These are phyloP conservation scores for Xenus cinereus DNA, from an alignment of 2,113 vertebrate species.

Conservation along the genomic window DNA sequence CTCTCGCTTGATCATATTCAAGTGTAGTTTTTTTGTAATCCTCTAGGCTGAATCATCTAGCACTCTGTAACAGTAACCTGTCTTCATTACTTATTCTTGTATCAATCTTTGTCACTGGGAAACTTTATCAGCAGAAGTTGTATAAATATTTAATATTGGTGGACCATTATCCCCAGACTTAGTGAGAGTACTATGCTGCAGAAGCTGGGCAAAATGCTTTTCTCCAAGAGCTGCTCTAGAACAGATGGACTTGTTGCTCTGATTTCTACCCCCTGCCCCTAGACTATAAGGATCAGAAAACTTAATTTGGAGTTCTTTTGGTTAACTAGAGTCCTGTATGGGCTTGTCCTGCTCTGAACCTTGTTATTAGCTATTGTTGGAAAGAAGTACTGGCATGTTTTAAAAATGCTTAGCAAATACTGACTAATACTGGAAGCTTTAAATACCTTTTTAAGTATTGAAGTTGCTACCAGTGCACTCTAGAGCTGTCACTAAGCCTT, in stretches of 20 bases:
- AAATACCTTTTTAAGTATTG: not conserved
- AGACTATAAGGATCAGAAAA: not conserved
- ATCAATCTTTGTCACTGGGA: constrained; percentile 59
- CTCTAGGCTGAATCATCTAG: not conserved
- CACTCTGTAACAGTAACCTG: constrained; percentile 32
- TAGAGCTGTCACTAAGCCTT: not conserved
- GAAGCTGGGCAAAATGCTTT: not conserved
- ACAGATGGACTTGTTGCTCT: not conserved
- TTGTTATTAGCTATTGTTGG: not conserved
- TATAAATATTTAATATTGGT: constrained; percentile 46
- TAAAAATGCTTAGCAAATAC: not conserved
- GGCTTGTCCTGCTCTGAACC: not conserved
- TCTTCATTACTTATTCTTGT: constrained; percentile 37
- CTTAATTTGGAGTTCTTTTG: not conserved
- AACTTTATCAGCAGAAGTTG: constrained; percentile 37
- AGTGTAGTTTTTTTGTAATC: not conserved
- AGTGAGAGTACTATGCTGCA: not conserved
- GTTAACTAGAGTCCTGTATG: not conserved
- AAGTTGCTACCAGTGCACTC: not conserved
- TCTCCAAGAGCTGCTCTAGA: not conserved
- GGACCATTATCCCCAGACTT: not conserved
- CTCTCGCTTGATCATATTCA: not conserved
- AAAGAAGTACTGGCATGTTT: not conserved
- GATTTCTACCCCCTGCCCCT: not conserved
- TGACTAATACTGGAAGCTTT: not conserved